Evolutionary conservation across 2,888 invertebrate species (phyloP), one percentile per base, ranked within the genome.

Genomic region (Pseudanteris insignis): DNA sequence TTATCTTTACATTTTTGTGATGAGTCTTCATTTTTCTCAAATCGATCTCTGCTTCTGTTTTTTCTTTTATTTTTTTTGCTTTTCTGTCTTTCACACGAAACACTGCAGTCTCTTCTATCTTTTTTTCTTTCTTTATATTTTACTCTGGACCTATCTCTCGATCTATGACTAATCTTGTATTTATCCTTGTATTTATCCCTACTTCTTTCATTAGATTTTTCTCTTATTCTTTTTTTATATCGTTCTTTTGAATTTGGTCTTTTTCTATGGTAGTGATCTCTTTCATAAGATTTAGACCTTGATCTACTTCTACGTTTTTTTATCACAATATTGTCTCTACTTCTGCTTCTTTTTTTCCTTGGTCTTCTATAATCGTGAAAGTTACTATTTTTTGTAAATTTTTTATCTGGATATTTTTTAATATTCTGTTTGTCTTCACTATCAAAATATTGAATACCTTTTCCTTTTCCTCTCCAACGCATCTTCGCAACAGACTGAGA

Each of bases 401-500:
- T 59, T 13, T 46, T 54, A 24, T 13, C 10, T 2, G 28, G 21
- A n/a, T 34, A 9, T 21, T 28, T 47, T 26, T 11, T 25, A 13
- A n/a, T 30, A 13, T 18, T 25, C 18, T 34, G 14, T 34, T 61
- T 50, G 63, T 64, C 37, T 13, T 67, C 54, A 7, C 68, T 50
- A 2, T 65, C 57, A 24, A 60, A 67, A 47, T 69, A 67, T 15
- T 66, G 84, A 0, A 92, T 87, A 2, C 92, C 92, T 73, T 89
- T 85, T 0, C 92, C 94, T 82, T 94, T 94, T 1, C 94, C 94
- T 44, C 88, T 84, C 92, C 94, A 96, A 70, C 89, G 89, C 69
- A 94, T 86, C 81, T 96, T 97, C 1, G 98, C 89, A 0, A 99
- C 98, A 37, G 97, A 97, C 79, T 99, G 99, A 64, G 96, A 97